Evolutionary conservation across 1,140 invertebrate genomes (phyloP).

Genomic region (Adoxophyes honmai): DNA sequence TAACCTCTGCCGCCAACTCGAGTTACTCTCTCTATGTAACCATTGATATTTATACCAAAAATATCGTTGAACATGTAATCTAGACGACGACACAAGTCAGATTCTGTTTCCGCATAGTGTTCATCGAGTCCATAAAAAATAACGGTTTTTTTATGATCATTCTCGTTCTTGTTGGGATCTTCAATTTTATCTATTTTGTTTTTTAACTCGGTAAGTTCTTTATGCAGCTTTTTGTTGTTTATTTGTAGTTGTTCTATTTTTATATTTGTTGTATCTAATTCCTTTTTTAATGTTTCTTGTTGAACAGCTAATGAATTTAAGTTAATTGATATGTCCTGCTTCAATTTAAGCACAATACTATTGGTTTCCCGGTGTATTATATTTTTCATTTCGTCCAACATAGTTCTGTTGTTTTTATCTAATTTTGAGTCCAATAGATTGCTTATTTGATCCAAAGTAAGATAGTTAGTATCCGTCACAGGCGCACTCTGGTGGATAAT

Average conservation of each 20-base stretch:
- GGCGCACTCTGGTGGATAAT: background rate
- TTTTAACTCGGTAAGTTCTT: too few relatives aligned
- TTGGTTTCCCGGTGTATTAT: background rate
- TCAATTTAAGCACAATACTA: background rate
- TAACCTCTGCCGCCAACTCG: background rate
- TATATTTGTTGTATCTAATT: too few relatives aligned
- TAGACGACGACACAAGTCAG: background rate
- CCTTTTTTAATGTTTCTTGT: too few relatives aligned
- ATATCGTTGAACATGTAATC: background rate
- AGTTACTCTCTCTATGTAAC: background rate
- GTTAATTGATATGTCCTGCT: background rate
- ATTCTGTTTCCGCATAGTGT: background rate
- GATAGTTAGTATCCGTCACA: background rate
- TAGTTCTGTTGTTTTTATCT: conserved; percentile 5
- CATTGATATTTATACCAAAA: background rate
- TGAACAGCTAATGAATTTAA: too few relatives aligned
- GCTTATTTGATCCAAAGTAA: background rate
- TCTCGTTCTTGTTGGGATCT: too few relatives aligned
- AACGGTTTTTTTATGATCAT: background rate
- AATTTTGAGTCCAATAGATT: background rate
- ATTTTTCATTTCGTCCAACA: conserved; percentile 2
- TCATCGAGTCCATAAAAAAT: background rate
- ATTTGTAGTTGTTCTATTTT: background rate
- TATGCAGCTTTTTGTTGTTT: too few relatives aligned
- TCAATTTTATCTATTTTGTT: too few relatives aligned